Evolutionary conservation across 2,113 vertebrate species (phyloP).

Genomic region (Gobius niger): DNA sequence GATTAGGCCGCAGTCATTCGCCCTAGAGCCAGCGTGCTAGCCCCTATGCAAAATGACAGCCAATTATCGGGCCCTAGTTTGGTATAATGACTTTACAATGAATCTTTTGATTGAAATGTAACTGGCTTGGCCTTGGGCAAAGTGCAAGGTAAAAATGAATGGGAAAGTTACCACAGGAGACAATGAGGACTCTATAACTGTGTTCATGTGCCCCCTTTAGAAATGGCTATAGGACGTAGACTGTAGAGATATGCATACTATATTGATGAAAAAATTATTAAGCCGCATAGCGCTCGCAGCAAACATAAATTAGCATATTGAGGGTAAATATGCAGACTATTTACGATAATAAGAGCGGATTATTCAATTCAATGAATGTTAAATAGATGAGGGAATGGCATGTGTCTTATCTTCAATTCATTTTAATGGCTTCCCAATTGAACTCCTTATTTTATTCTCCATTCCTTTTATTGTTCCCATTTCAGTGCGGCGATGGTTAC

Average conservation of each 20-base stretch:
- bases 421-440: conserved; percentile 92
- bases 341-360: conserved; percentile 99
- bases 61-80: conserved; percentile 82
- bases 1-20: conserved; percentile 89
- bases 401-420: conserved; percentile 96
- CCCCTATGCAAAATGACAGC: conserved; percentile 88
- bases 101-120: conserved; percentile 85
- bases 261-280: conserved; percentile 79
- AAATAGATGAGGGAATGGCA: conserved; percentile 91
- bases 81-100: conserved; percentile 79
- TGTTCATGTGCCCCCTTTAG: conserved; percentile 45
- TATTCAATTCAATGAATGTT: conserved; percentile 99
- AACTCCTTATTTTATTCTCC: conserved; percentile 86
- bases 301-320: conserved; percentile 99
- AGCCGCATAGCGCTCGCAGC: conserved; percentile 90
- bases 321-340: conserved; percentile 99
- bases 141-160: conserved; percentile 57
- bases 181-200: conserved; percentile 80
- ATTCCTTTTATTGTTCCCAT: conserved; percentile 67
- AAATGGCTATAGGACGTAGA: conserved; percentile 59
- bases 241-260: conserved; percentile 66
- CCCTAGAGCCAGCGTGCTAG: conserved; percentile 81
- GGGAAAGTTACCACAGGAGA: conserved; percentile 77
- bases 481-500: conserved; percentile 43
- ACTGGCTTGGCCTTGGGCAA: conserved; percentile 85